A percentile compares a stretch with the other conserved stretches of the same genome.
These are phyloP conservation scores for Daphoenositta chrysoptera DNA, from an alignment of 2,113 vertebrate species.

Conservation along the genomic window DNA sequence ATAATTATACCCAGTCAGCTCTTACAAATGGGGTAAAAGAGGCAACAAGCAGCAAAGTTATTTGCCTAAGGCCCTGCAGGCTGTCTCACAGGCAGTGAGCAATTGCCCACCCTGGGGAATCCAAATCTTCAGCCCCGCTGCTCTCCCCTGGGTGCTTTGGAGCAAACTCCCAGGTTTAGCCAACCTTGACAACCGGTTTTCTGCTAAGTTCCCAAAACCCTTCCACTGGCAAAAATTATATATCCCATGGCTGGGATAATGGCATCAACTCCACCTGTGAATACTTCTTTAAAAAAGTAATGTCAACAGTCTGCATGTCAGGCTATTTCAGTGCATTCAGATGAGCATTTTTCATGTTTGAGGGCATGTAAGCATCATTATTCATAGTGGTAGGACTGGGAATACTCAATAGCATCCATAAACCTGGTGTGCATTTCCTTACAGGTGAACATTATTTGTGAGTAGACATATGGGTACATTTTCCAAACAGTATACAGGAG, in stretches of 20 bases:
- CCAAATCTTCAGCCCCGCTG: background rate
- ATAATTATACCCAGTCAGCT: constrained; percentile 8
- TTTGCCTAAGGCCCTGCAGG: constrained; percentile 13
- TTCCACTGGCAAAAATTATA: background rate
- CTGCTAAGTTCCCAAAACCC: background rate
- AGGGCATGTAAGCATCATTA: constrained; percentile 58
- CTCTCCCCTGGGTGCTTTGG: background rate
- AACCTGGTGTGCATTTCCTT: constrained; percentile 63
- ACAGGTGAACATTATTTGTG: constrained; percentile 64
- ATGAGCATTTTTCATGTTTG: constrained; percentile 52
- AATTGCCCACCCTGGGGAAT: background rate
- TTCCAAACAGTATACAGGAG: constrained; percentile 38
- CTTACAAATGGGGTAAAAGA: constrained; percentile 14
- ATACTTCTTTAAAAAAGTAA: constrained; percentile 13
- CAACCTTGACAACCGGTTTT: background rate
- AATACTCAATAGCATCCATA: constrained; percentile 62
- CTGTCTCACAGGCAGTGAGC: background rate
- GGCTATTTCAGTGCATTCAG: constrained; percentile 32
- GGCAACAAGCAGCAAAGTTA: constrained; percentile 17
- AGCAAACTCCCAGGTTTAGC: background rate
- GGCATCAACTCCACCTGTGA: background rate
- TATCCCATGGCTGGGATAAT: background rate
- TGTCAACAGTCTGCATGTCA: background rate
- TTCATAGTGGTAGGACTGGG: constrained; percentile 52
- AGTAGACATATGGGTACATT: constrained; percentile 61